A percentile compares a stretch with the other conserved stretches of the same genome.
Evolutionary conservation across 1,140 invertebrate species (phyloP).

Genomic region (Asbolus verrucosus): DNA sequence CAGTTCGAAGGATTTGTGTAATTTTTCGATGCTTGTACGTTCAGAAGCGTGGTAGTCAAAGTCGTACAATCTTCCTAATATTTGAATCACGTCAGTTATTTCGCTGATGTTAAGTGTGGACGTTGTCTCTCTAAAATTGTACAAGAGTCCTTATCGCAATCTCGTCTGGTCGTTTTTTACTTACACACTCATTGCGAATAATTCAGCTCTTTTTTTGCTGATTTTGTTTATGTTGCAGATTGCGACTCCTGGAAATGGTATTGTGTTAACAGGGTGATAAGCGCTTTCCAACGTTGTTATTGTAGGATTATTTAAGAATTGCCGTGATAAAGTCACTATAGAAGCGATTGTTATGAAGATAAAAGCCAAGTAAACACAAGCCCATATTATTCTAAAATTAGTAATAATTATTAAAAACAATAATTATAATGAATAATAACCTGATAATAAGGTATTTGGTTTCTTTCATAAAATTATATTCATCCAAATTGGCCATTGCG

Average conservation of each 20-base stretch:
- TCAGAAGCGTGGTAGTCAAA: constrained; percentile 11
- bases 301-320: constrained; percentile 14
- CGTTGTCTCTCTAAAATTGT: too few species aligned
- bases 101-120: background rate
- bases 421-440: background rate
- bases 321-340: background rate
- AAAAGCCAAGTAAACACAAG: background rate
- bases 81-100: background rate
- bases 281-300: constrained; percentile 11
- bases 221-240: constrained; percentile 39
- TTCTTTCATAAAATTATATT: constrained; percentile 9
- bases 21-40: too few species aligned
- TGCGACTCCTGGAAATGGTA: background rate
- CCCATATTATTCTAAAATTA: constrained; percentile 6
- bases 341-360: background rate
- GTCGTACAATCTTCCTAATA: constrained; percentile 2
- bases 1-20: background rate
- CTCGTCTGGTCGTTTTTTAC: background rate
- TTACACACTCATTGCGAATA: constrained; percentile 2
- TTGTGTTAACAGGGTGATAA: background rate
- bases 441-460: background rate
- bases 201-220: background rate
- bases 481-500: background rate
- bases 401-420: background rate
- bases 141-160: too few species aligned